Conservation (phyloP, 2,113 vertebrate genomes). For the Pipra filicauda region DNA sequence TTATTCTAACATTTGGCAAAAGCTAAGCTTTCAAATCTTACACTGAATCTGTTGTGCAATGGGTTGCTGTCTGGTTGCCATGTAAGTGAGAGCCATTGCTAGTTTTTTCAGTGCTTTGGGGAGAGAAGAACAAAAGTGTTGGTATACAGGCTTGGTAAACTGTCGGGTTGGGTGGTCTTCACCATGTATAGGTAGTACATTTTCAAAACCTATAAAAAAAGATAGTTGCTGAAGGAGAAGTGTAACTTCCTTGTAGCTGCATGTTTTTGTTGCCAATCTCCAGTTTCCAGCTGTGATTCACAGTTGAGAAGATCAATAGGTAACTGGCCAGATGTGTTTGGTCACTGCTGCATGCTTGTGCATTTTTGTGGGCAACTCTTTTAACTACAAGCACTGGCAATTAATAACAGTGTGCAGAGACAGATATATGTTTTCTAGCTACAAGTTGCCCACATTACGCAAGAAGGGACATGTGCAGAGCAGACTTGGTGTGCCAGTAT, state of each 20-base stretch:
- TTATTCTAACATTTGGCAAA: background rate
- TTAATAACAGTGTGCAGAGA: background rate
- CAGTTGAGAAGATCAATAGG: background rate
- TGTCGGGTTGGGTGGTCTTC: background rate
- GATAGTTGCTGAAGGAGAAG: background rate
- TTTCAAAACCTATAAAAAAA: background rate
- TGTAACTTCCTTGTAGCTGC: background rate
- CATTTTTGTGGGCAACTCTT: background rate
- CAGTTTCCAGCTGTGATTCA: background rate
- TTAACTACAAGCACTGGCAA: background rate
- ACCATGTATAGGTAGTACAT: fast-evolving
- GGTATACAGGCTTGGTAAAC: background rate
- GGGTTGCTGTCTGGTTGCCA: background rate
- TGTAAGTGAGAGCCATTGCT: background rate
- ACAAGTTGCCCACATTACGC: background rate
- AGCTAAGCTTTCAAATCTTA: background rate
- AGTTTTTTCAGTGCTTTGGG: background rate
- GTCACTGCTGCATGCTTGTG: background rate
- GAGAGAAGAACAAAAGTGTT: background rate
- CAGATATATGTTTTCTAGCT: background rate
- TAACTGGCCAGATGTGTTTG: background rate
- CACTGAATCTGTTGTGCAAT: background rate
- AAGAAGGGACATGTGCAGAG: background rate
- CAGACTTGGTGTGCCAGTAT: background rate
- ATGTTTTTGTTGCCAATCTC: background rate